phyloP scores from a whole-genome alignment of 2,797 vertebrate genomes.

The Spondyliosoma cantharus region DNA sequence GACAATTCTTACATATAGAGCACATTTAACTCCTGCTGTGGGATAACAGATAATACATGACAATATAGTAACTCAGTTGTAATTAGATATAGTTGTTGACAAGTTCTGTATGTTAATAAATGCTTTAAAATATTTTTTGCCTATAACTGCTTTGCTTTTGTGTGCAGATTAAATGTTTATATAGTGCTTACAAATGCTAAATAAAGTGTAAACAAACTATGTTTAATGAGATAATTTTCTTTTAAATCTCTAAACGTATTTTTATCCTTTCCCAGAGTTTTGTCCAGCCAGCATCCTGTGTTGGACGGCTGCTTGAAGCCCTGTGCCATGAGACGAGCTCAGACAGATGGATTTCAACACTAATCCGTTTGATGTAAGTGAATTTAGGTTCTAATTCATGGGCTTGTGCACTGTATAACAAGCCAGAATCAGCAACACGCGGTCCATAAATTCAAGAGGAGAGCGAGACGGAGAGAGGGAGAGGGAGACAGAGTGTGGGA shows the following conservation, averaged over 20 bases:
- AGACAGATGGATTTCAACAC: conserved; percentile 77
- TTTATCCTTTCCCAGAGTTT: conserved; percentile 39
- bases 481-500: conserved; percentile 65
- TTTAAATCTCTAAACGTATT: conserved; percentile 24
- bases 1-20: too few species aligned
- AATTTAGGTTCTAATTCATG: conserved; percentile 84
- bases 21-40: too few species aligned
- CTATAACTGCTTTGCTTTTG: neutral
- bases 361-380: conserved; percentile 84
- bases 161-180: neutral
- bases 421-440: conserved; percentile 79
- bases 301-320: conserved; percentile 82
- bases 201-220: neutral
- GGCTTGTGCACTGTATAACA: conserved; percentile 78
- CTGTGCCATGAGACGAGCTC: conserved; percentile 77
- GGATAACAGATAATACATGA: conserved; percentile 4
- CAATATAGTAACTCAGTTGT: neutral
- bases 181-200: conserved; percentile 7
- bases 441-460: conserved; percentile 77
- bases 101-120: neutral
- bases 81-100: neutral
- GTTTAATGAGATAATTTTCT: conserved; percentile 28
- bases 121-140: neutral
- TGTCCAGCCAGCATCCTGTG: conserved; percentile 84
- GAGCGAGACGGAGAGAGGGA: conserved; percentile 56